Evolutionary conservation across 2,797 vertebrate species (phyloP).

Genomic region (Oryzias sinensis): DNA sequence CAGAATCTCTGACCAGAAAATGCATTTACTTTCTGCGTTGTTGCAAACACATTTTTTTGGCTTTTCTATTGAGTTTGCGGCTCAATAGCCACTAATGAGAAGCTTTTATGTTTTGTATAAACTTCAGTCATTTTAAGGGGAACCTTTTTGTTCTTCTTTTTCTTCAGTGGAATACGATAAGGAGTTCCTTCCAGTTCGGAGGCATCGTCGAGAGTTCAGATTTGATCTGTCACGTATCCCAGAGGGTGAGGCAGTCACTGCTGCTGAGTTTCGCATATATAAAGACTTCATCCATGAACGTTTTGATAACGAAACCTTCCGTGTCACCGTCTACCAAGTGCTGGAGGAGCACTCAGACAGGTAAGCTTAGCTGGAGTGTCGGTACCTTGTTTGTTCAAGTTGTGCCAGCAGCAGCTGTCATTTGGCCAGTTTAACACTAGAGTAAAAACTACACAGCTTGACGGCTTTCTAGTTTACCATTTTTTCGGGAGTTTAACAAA

Average conservation of each 20-base stretch:
- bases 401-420: no score
- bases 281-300: constrained; percentile 93
- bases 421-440: no score
- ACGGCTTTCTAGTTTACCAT: no score
- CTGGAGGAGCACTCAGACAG: constrained; percentile 90
- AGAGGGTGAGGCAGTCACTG: constrained; percentile 93
- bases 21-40: constrained; percentile 7
- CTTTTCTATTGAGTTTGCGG: constrained; percentile 26
- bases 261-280: constrained; percentile 95
- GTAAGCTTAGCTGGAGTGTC: constrained; percentile 63
- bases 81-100: constrained; percentile 15
- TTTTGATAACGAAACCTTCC: constrained; percentile 93
- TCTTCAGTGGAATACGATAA: constrained; percentile 92
- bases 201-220: constrained; percentile 92
- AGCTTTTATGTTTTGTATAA: constrained; percentile 18
- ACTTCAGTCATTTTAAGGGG: constrained; percentile 9
- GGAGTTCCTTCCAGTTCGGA: constrained; percentile 89
- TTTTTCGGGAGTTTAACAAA: no score
- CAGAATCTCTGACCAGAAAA: constrained; percentile 1
- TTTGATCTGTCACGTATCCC: constrained; percentile 96
- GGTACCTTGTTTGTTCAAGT: no score
- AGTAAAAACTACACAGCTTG: no score
- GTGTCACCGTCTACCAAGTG: constrained; percentile 94
- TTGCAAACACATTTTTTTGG: constrained; percentile 20
- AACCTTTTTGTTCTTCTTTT: background rate